Evolutionary conservation across 2,888 invertebrate genomes (phyloP).

Genomic region (Zygaena filipendulae): DNA sequence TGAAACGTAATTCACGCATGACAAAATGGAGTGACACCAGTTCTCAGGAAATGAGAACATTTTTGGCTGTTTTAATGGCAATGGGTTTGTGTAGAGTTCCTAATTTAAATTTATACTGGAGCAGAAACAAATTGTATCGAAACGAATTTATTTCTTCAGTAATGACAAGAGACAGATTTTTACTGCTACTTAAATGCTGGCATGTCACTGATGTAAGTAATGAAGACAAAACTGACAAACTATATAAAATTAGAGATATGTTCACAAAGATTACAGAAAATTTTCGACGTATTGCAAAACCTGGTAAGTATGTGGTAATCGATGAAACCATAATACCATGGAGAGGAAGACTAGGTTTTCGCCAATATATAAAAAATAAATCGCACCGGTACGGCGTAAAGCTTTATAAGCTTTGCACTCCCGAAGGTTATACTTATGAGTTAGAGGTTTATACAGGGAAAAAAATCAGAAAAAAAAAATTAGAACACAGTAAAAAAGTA

Average conservation of each 20-base stretch:
- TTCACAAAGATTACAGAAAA: conserved; percentile 8
- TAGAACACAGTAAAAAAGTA: conserved; percentile 14
- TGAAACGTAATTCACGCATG: conserved; percentile 15
- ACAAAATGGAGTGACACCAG: conserved; percentile 8
- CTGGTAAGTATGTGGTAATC: conserved; percentile 11
- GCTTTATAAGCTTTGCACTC: conserved; percentile 12
- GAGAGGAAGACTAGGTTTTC: conserved; percentile 18
- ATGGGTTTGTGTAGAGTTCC: conserved; percentile 13
- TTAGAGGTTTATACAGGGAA: conserved; percentile 11
- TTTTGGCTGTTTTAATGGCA: conserved; percentile 11
- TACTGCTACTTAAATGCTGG: conserved; percentile 15
- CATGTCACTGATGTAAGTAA: conserved; percentile 11
- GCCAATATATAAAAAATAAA: conserved; percentile 25
- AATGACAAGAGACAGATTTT: conserved; percentile 14
- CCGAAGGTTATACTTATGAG: conserved; percentile 10
- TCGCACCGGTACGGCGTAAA: conserved; percentile 11
- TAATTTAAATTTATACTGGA: conserved; percentile 11
- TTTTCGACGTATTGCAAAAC: conserved; percentile 10
- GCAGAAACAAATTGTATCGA: conserved; percentile 11
- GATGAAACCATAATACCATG: conserved; percentile 9
- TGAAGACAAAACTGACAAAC: conserved; percentile 8
- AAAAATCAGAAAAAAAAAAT: conserved; percentile 5
- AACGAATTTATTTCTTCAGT: conserved; percentile 13
- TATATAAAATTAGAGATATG: conserved; percentile 9
- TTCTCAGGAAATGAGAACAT: conserved; percentile 12